Evolutionary conservation across 2,113 vertebrate species (phyloP).

Genomic region (Psephotus haematonotus): DNA sequence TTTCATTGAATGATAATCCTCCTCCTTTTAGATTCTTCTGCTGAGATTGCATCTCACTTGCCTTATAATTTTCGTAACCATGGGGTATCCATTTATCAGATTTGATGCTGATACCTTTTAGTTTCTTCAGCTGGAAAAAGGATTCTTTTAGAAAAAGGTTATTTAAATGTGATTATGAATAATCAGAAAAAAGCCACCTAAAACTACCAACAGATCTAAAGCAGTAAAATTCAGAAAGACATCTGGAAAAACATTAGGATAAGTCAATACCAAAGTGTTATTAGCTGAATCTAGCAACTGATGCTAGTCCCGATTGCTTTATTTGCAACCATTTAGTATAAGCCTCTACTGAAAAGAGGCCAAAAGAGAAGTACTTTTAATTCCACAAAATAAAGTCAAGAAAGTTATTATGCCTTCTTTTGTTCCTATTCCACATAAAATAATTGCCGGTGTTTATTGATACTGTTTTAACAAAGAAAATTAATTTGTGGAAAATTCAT

Average conservation of each 20-base stretch:
- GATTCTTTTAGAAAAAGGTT: background rate
- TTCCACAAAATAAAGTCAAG: conserved; percentile 4
- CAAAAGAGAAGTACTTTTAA: background rate
- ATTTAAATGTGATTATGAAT: conserved; percentile 28
- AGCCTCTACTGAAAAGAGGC: conserved; percentile 11
- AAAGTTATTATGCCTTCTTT: conserved; percentile 25
- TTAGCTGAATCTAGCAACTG: background rate
- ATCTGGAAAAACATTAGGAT: background rate
- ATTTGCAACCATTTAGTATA: conserved; percentile 9
- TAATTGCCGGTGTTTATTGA: conserved; percentile 76
- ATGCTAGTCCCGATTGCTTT: background rate
- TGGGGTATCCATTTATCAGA: conserved; percentile 52
- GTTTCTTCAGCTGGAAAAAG: background rate
- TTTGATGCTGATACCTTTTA: conserved; percentile 7
- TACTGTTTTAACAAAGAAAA: conserved; percentile 73
- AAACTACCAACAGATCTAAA: background rate
- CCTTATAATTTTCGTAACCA: conserved; percentile 58
- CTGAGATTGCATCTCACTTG: conserved; percentile 41
- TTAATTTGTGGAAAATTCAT: conserved; percentile 81
- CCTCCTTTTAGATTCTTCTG: conserved; percentile 1
- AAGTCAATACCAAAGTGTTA: background rate
- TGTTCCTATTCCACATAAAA: conserved; percentile 35
- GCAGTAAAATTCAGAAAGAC: background rate
- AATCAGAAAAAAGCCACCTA: background rate
- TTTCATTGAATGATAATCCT: background rate